Percentiles rank a stretch among this genome's conserved stretches.
Conservation (phyloP, 2,113 vertebrate species). For the Peromyscus maniculatus region DNA sequence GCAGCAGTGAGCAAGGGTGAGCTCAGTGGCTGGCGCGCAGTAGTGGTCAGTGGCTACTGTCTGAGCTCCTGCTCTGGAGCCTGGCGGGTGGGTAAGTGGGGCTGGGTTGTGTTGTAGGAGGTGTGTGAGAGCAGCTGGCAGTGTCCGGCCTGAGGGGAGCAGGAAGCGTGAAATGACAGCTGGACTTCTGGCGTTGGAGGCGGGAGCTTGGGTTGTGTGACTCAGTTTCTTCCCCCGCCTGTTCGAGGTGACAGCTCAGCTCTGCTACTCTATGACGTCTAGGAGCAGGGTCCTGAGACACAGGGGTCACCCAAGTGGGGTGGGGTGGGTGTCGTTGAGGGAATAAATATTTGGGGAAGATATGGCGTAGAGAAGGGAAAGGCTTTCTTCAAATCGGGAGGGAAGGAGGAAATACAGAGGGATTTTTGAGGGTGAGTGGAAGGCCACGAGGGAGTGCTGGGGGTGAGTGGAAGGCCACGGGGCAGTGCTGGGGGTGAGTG, state of each 20-base stretch:
- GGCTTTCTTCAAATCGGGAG: background rate
- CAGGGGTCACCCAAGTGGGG: background rate
- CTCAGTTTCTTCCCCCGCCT: background rate
- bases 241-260: background rate
- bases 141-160: background rate
- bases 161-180: background rate
- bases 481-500: background rate
- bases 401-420: background rate
- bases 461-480: no score
- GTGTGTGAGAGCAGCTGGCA: background rate
- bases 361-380: background rate
- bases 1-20: no score
- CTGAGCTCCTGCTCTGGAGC: background rate
- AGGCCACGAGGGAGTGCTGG: background rate
- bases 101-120: background rate
- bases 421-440: background rate
- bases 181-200: background rate
- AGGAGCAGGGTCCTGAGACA: background rate
- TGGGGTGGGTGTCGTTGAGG: background rate
- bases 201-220: background rate
- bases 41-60: fast-evolving
- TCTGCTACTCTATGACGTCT: background rate
- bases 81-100: background rate
- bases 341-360: background rate
- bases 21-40: background rate